Base-by-base conservation (phyloP, 64 coral and sea anemone species). In the Dendrophyllia cribrosa region DNA sequence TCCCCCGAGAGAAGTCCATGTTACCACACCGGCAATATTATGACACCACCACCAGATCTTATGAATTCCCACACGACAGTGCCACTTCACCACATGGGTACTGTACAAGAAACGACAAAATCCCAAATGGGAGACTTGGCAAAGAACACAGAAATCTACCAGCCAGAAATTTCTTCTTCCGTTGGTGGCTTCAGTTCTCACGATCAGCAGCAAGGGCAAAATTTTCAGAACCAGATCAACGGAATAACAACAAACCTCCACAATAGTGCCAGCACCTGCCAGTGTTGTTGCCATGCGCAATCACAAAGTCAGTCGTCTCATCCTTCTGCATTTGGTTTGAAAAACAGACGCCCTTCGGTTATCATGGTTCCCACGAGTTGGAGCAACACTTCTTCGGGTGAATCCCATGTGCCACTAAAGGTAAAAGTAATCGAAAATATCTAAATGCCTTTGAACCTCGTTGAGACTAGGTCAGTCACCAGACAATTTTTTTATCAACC, bases 321-420 rank as follows among this genome's bases (percentile, higher is more conserved):
- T 23, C 80, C 80, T 11, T 14, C 80, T 13, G n/a, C 63, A 22
- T 59, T 2, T 83, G 43, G 34, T 34, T 34, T 13, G 46, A 44
- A 83, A 66, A 63, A 34, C 45, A 44, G 17, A 10, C 80, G 80
- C 5, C 80, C 80, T 0, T 83, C 80, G 22, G 80, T 83, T 45
- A 83, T 83, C 58, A 83, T 83, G 80, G 80, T 83, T 21, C 80
- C 80, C 1, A 25, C 63, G 0, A 66, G 43, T 14, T 63, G 80
- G 59, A 21, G 17, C 46, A 83, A n/a, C 20, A 50, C 6, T 22
- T 26, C 43, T 62, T 51, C 80, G 0, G 19, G 60, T 2, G 17
- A 48, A 17, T 83, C 80, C 6, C 80, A 83, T 83, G 44, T 83
- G 17, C 80, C 80, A 83, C 23, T 67, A 2, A 66, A 63, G 80